Evolutionary conservation across 2,113 vertebrate species (phyloP).

Genomic region (Cochlearius cochlearius): DNA sequence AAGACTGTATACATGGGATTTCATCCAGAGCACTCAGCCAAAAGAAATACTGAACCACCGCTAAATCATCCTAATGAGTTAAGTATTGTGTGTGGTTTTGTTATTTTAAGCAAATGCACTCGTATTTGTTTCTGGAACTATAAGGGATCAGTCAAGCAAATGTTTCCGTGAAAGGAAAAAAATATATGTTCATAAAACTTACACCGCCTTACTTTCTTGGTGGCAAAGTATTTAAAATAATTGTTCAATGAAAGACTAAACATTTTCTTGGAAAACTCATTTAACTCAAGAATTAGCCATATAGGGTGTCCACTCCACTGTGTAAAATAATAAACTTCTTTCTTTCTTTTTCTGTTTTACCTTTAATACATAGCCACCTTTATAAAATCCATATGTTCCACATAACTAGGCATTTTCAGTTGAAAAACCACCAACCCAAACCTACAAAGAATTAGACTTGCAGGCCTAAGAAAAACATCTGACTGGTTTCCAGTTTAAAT

Average conservation of each 20-base stretch:
- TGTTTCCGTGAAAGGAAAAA: slow-evolving; percentile 12
- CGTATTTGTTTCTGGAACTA: slow-evolving; percentile 35
- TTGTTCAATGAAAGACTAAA: slow-evolving; percentile 52
- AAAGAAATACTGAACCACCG: neutral
- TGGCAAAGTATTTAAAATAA: slow-evolving; percentile 45
- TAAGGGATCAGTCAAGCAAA: slow-evolving; percentile 9
- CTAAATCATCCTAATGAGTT: slow-evolving; percentile 39
- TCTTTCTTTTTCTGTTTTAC: slow-evolving; percentile 25
- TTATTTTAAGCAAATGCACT: slow-evolving; percentile 47
- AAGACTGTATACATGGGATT: slow-evolving; percentile 13
- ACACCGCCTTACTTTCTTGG: neutral
- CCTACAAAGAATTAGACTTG: neutral
- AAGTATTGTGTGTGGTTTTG: slow-evolving; percentile 37
- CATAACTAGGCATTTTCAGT: neutral
- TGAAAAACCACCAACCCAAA: neutral
- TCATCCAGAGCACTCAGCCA: slow-evolving; percentile 40
- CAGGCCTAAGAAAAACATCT: neutral
- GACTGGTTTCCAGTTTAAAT: neutral
- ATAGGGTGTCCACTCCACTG: neutral
- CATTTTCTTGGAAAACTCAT: neutral
- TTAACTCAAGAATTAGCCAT: neutral
- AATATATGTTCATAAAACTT: neutral
- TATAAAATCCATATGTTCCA: neutral
- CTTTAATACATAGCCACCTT: neutral
- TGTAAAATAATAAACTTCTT: neutral